Evolutionary conservation across 2,113 vertebrate genomes (phyloP).

Genomic region (Macrotis lagotis): DNA sequence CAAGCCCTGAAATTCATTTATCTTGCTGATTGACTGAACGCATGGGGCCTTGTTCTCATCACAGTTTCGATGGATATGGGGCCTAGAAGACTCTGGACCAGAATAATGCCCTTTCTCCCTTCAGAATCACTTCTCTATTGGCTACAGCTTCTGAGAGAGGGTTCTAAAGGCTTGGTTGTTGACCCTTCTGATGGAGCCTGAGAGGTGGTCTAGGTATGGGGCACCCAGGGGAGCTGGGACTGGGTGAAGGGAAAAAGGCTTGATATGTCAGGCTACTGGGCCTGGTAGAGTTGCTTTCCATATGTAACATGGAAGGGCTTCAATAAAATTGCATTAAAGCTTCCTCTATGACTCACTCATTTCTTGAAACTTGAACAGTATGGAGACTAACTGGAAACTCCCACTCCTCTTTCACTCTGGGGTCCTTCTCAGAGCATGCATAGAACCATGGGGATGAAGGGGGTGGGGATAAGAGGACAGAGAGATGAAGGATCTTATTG

Average conservation of each 20-base stretch:
- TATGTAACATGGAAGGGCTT: slow-evolving; percentile 18
- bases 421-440: not conserved
- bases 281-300: slow-evolving; percentile 38
- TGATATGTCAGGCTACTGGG: not conserved
- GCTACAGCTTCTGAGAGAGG: not conserved
- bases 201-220: not conserved
- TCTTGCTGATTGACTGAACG: not conserved
- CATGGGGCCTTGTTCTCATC: not conserved
- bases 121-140: not conserved
- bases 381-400: not conserved
- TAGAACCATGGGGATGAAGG: not conserved
- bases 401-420: not conserved
- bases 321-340: slow-evolving; percentile 67
- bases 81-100: not conserved
- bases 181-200: not conserved
- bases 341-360: slow-evolving; percentile 27
- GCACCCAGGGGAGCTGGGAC: not conserved
- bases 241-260: slow-evolving; percentile 7
- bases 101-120: not conserved
- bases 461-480: not conserved
- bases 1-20: not conserved
- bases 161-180: not conserved
- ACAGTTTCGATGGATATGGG: not conserved
- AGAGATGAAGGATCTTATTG: not conserved
- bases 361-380: not conserved